phyloP scores from a whole-genome alignment of 2,888 invertebrate genomes.

The Cyrtodaria siliqua region DNA sequence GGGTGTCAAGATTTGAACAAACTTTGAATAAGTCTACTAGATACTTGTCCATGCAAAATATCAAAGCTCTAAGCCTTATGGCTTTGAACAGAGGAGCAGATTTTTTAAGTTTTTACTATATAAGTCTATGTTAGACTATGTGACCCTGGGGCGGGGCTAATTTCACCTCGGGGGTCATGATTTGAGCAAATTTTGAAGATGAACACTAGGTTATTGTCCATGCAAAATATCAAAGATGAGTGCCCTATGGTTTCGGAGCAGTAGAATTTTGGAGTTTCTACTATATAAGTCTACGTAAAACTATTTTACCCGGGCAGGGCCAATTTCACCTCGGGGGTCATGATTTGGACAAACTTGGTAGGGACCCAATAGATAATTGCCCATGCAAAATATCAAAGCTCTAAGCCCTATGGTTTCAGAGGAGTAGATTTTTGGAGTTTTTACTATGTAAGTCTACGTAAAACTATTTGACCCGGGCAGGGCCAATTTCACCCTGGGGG shows the following conservation, averaged over 20 bases:
- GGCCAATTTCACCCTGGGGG: too few species aligned
- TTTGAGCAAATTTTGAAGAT: too few species aligned
- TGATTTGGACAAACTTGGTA: not conserved
- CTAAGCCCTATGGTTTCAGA: too few species aligned
- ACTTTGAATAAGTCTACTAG: not conserved
- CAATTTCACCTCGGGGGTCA: not conserved
- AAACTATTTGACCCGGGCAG: too few species aligned
- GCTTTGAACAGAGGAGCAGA: too few species aligned
- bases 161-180: not conserved
- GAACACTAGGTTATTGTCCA: too few species aligned
- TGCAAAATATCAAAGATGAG: too few species aligned
- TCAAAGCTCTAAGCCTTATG: not conserved
- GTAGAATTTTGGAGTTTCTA: not conserved
- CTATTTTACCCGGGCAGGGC: not conserved
- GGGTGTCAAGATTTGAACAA: not conserved
- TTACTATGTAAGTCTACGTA: too few species aligned
- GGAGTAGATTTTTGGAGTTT: too few species aligned
- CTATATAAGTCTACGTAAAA: not conserved
- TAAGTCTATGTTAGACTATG: too few species aligned
- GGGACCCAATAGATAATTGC: not conserved
- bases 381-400: not conserved
- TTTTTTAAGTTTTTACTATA: not conserved
- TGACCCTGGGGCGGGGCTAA: too few species aligned
- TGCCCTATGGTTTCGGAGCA: too few species aligned
- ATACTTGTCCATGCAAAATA: not conserved